Evolutionary conservation across 2,113 vertebrate species (phyloP), one percentile per base, ranked within the genome.

Genomic region (Pachypanchax playfairii): DNA sequence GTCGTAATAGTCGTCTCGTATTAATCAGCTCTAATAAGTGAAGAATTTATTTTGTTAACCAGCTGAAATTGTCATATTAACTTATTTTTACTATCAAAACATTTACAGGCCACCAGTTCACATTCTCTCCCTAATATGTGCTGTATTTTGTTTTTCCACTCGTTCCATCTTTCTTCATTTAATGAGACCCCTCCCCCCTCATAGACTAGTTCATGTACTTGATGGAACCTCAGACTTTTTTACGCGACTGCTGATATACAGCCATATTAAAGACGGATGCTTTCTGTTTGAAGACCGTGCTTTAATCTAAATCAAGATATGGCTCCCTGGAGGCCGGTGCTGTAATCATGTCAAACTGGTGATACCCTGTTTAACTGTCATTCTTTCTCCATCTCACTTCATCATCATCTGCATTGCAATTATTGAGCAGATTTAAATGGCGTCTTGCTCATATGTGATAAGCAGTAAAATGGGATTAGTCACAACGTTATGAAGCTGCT

Each of bases 231-330:
- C 69, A 33, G 63, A 63, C 75, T 84, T 89, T 80, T 89, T 81
- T 77, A 81, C 57, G 70, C 49, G 22, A 1, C 14, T 1, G 55
- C 55, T 88, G 81, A 89, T 87, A 70, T 88, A 87, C 53, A 25
- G 65, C 18, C 35, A 21, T 39, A 80, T 85, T 90, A 87, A 88
- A 87, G 67, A 67, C 2, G 42, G 73, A 67, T 60, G 80, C 83
- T 86, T 80, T 86, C 70, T 47, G 50, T 87, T 84, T 85, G 82
- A 88, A 64, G 83, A 86, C 82, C 53, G 17, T 2, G 68, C 67
- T 84, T 88, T 87, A 88, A 90, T 88, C 83, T 87, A 86, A 90
- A 87, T 87, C 82, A 76, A 84, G 88, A 86, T 82, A 84, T 29
- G 65, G 52, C 46, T 73, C 86, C 85, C 88, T 4, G 12, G 76